These are phyloP conservation scores for Enteromius radiatus DNA, from an alignment of 2,797 vertebrate species.

Conservation along the genomic window DNA sequence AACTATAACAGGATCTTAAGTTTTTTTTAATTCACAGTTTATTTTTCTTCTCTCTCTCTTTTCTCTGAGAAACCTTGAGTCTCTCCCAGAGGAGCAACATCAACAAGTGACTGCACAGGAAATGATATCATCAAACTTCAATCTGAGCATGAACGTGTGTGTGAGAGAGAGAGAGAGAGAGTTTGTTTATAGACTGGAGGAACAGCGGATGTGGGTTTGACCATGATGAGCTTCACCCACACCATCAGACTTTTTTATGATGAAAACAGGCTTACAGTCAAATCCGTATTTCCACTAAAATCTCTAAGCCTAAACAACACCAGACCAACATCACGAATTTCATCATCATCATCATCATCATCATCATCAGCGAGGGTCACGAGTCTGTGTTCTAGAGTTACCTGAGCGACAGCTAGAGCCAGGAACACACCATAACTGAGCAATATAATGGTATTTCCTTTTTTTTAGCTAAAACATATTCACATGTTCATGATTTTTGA, in stretches of 20 bases:
- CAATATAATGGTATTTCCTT: too few species aligned
- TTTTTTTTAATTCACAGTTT: too few species aligned
- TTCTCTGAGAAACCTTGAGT: slow-evolving; percentile 32
- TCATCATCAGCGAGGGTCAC: neutral
- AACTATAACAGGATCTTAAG: too few species aligned
- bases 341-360: too few species aligned
- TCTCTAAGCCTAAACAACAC: neutral
- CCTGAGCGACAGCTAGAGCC: neutral
- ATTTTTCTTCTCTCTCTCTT: neutral
- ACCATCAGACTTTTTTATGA: too few species aligned
- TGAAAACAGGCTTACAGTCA: neutral
- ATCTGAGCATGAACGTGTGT: neutral
- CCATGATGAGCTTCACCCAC: slow-evolving; percentile 8
- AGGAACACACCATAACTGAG: too few species aligned
- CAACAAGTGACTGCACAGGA: slow-evolving; percentile 44
- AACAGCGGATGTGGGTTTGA: slow-evolving; percentile 7
- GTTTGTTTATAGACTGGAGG: slow-evolving; percentile 3
- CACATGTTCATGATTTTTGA: neutral
- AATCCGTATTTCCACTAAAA: neutral
- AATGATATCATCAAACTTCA: slow-evolving; percentile 44
- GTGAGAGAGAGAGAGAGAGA: neutral
- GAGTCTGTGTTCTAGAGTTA: neutral
- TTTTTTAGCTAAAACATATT: too few species aligned
- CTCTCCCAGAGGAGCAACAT: slow-evolving; percentile 33
- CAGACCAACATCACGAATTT: too few species aligned